A percentile compares a stretch with the other conserved stretches of the same genome.
Conservation (phyloP, 2,113 vertebrate species). For the Rhinoptilus africanus region DNA sequence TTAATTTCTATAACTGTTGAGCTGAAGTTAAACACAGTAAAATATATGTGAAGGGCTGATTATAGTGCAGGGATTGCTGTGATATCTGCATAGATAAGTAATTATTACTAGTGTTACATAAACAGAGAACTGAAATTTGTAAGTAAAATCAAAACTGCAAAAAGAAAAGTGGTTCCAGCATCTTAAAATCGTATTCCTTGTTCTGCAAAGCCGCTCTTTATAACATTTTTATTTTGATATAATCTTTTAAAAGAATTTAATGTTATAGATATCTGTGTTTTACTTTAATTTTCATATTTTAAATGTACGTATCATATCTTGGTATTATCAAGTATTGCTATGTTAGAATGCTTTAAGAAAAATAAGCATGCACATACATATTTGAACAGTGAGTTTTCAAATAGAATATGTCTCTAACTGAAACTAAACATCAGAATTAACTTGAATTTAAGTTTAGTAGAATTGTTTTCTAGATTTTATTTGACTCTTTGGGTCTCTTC, state of each 20-base stretch:
- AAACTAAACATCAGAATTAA: neutral
- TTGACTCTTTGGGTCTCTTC: neutral
- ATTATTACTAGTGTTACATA: neutral
- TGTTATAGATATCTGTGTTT: neutral
- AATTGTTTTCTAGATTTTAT: neutral
- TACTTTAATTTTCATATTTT: neutral
- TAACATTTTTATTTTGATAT: neutral
- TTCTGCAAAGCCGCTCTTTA: neutral
- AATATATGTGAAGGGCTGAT: neutral
- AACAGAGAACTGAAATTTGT: neutral
- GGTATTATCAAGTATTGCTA: neutral
- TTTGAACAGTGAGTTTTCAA: neutral
- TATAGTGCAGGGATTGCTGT: neutral
- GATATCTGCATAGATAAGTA: neutral
- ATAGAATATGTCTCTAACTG: neutral
- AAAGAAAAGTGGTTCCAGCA: neutral
- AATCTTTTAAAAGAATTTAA: neutral
- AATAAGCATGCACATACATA: neutral
- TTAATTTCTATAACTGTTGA: neutral
- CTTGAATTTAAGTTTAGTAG: neutral
- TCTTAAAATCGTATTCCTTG: neutral
- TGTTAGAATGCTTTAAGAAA: neutral
- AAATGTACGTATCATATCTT: neutral
- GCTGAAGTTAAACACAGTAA: neutral
- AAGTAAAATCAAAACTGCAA: neutral